Base-by-base conservation (phyloP, 2,797 vertebrate species). In the Acanthiza pusilla region DNA sequence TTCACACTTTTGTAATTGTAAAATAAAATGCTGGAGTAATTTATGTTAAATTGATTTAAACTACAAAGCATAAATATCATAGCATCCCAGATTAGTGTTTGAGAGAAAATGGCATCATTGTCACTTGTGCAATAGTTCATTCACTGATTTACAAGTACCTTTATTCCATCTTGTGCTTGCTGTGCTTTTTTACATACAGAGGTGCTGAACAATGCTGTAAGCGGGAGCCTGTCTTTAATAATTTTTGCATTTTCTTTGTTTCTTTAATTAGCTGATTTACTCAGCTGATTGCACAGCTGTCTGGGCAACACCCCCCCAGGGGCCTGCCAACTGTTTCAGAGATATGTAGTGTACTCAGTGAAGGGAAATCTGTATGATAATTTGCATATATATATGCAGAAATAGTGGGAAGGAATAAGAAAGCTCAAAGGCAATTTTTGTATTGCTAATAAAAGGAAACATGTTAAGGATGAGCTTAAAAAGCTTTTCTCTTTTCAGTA, bases 221-320 rank as follows among this genome's bases (percentile, higher is more conserved):
- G 47, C 8, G 1, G 43, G 88, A 83, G 58, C 66, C 91, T 93
- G 40, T 83, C 90, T 96, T 93, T 95, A 93, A 92, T 95, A 96
- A 95, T 97, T 96, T 96, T 94, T 96, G 62, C 94, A 94, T 95
- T 97, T 94, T 88, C 93, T 98, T 97, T 97, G 95, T 97, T 96
- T 91, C 96, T 93, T 97, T 97, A 97, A 97, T 96, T 97, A 98
- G 93, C 95, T 96, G 96, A 97, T 96, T 97, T 97, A 97, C 89
- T 97, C 95, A 96, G 93, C 93, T 97, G 96, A 97, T 97, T 96
- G 94, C 89, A 95, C 90, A 94, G 95, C 96, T 96, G 92, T 95
- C 90, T 89, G 93, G 95, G 94, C 94, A 94, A 91, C 88, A 93
- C 88, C 67, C 95, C 95, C 91, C 77, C 17, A 85, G 43, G 94